Conservation (phyloP, 2,888 invertebrate genomes). For the Orchesella flavescens region DNA sequence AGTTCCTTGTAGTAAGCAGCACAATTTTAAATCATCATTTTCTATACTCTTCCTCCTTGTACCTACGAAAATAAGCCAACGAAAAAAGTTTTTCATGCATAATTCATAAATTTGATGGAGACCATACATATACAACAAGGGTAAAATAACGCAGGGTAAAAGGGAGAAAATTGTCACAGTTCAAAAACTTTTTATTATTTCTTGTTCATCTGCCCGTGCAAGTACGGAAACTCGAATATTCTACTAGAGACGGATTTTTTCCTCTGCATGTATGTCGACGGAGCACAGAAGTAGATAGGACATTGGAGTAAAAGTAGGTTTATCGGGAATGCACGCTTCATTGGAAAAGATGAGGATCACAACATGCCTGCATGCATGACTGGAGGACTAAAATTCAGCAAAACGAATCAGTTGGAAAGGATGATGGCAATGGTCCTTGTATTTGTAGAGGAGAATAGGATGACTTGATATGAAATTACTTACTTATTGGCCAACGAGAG, state of each 20-base stretch:
- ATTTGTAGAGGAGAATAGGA: background rate
- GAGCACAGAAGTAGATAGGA: background rate
- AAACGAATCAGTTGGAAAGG: background rate
- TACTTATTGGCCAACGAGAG: background rate
- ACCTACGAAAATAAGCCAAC: no score
- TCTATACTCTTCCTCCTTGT: no score
- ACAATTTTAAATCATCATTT: no score
- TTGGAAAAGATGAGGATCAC: conserved; percentile 2
- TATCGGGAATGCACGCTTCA: conserved; percentile 8
- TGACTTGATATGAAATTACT: background rate
- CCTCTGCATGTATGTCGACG: background rate
- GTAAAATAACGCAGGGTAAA: background rate
- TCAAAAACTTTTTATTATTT: background rate
- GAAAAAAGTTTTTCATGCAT: background rate
- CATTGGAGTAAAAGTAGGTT: background rate
- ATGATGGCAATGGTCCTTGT: background rate
- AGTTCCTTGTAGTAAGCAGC: no score
- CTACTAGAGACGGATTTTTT: background rate
- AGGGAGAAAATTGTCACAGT: conserved; percentile 8
- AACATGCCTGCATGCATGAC: background rate
- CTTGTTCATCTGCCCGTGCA: background rate
- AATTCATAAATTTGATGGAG: conserved; percentile 5
- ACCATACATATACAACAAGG: background rate
- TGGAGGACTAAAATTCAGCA: background rate
- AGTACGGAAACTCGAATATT: background rate